Evolutionary conservation across 1,140 invertebrate species (phyloP).

Genomic region (Tetragonula clypearis): DNA sequence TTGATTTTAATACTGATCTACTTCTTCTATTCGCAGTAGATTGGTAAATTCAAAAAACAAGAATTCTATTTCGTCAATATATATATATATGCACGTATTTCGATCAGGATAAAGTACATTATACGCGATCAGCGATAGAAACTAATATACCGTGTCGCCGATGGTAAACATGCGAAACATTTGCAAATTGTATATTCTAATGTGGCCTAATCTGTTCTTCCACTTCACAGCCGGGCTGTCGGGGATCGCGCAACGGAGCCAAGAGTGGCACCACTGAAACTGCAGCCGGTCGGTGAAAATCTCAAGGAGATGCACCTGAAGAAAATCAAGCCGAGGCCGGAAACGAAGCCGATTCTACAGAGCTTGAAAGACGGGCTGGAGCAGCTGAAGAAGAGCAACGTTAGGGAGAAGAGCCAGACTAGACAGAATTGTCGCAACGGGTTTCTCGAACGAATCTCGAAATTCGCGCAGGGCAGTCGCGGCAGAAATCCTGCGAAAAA

Average conservation of each 20-base stretch:
- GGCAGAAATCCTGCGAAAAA: slow-evolving; percentile 79
- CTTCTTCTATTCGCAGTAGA: too few species aligned
- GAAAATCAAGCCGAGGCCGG: slow-evolving; percentile 78
- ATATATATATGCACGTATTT: too few species aligned
- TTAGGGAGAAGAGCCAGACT: slow-evolving; percentile 73
- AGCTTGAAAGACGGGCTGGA: slow-evolving; percentile 77
- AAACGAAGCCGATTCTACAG: slow-evolving; percentile 77
- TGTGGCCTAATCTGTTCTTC: slow-evolving; percentile 58
- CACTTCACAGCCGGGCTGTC: slow-evolving; percentile 75
- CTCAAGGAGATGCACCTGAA: slow-evolving; percentile 78
- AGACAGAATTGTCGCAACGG: slow-evolving; percentile 72
- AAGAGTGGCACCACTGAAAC: slow-evolving; percentile 76
- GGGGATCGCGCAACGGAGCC: slow-evolving; percentile 79
- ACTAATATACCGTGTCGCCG: slow-evolving; percentile 35
- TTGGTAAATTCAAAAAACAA: too few species aligned
- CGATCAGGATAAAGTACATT: background rate
- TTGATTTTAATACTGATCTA: too few species aligned
- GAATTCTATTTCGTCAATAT: background rate
- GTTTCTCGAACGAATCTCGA: slow-evolving; percentile 76
- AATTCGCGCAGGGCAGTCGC: slow-evolving; percentile 73
- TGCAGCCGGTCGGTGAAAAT: slow-evolving; percentile 68
- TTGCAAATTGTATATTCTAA: slow-evolving; percentile 29
- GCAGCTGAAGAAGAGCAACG: slow-evolving; percentile 76
- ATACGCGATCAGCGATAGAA: background rate
- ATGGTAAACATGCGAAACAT: slow-evolving; percentile 41